phyloP scores from a whole-genome alignment of 2,797 vertebrate genomes.

The Cheracebus regulus region DNA sequence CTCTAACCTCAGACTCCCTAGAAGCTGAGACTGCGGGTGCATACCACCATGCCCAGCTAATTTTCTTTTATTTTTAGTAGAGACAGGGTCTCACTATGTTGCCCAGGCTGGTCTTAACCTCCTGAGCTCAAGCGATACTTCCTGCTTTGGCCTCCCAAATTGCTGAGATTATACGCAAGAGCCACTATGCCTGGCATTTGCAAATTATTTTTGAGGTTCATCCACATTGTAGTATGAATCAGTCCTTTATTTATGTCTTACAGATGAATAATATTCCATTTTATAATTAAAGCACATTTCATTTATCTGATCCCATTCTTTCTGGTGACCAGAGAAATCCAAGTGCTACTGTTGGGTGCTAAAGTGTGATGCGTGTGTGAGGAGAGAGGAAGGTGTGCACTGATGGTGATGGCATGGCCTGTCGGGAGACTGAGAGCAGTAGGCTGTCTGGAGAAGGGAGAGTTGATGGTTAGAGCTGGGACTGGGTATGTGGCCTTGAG shows the following conservation, averaged over 20 bases:
- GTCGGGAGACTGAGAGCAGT: no score
- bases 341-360: not conserved
- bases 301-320: not conserved
- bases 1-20: not conserved
- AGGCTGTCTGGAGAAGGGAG: not conserved
- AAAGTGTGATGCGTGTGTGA: not conserved
- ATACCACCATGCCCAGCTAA: not conserved
- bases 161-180: not conserved
- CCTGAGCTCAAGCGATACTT: not conserved
- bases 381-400: not conserved
- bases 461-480: not conserved
- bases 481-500: not conserved
- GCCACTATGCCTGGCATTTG: not conserved
- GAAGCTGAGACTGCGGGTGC: not conserved
- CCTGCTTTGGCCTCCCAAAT: not conserved
- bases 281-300: not conserved
- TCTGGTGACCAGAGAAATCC: not conserved
- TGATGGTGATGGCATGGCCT: fast-evolving
- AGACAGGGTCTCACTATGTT: not conserved
- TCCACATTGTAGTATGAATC: not conserved
- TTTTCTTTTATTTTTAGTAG: not conserved
- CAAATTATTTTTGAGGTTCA: not conserved
- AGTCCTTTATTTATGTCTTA: not conserved
- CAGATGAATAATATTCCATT: not conserved
- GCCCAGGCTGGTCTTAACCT: not conserved